Percentiles rank a stretch among this genome's conserved stretches.
These are phyloP conservation scores for Omphaloscelis lunosa DNA, from an alignment of 2,888 invertebrate species.

Conservation along the genomic window DNA sequence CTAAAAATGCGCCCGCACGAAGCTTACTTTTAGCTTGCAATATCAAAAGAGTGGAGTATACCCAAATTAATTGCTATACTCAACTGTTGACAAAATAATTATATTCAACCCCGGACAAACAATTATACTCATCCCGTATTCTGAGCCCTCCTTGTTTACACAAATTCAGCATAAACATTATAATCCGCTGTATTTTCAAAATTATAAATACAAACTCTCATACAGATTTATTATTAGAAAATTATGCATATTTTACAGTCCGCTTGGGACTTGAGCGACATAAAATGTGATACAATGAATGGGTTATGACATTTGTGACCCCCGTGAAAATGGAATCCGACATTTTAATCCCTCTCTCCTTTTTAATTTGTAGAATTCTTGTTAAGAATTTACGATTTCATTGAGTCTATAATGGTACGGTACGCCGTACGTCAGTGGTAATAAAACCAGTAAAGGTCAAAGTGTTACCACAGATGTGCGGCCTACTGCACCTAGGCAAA, in stretches of 20 bases:
- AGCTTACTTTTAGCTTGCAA: conserved; percentile 32
- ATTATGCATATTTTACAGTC: conserved; percentile 64
- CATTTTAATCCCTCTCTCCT: conserved; percentile 42
- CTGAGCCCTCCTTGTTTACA: conserved; percentile 41
- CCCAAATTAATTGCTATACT: conserved; percentile 49
- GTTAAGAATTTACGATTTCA: conserved; percentile 6
- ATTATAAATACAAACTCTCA: conserved; percentile 58
- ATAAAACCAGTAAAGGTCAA: too few species aligned
- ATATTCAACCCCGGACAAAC: conserved; percentile 38
- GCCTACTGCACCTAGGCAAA: background rate
- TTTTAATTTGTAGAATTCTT: conserved; percentile 20
- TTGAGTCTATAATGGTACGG: background rate
- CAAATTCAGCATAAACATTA: conserved; percentile 54
- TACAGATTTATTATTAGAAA: conserved; percentile 62
- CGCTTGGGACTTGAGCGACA: conserved; percentile 53
- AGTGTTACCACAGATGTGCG: too few species aligned
- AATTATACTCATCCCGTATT: conserved; percentile 44
- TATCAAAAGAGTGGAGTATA: conserved; percentile 37
- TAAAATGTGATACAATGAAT: conserved; percentile 58
- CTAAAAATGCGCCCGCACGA: conserved; percentile 24
- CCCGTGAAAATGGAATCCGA: conserved; percentile 13
- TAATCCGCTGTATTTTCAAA: conserved; percentile 54
- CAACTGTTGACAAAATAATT: conserved; percentile 57
- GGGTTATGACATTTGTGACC: conserved; percentile 38
- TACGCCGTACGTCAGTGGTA: too few species aligned